phyloP scores from a whole-genome alignment of 2,888 invertebrate genomes.

The Creontiades dilutus region DNA sequence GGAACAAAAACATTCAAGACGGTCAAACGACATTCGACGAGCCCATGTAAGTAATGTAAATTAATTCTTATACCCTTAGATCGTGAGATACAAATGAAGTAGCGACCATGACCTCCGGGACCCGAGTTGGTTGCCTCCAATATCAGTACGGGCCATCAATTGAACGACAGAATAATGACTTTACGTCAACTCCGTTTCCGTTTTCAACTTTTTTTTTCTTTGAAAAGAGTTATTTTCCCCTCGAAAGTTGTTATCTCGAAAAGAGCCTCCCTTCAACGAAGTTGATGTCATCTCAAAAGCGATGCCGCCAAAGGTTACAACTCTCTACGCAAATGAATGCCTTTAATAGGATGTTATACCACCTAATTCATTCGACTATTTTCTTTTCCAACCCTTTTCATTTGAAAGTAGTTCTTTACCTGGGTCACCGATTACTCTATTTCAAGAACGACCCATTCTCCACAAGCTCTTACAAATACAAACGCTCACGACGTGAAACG shows the following conservation, averaged over 20 bases:
- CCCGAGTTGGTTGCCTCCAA: background rate
- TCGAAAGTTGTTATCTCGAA: constrained; percentile 10
- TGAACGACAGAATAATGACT: background rate
- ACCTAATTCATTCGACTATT: background rate
- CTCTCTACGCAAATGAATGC: background rate
- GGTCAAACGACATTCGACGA: background rate
- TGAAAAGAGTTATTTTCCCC: background rate
- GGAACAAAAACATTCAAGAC: constrained; percentile 4
- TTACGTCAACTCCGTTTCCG: constrained; percentile 15
- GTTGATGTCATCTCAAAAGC: constrained; percentile 22
- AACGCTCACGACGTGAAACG: no score
- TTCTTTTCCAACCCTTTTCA: background rate
- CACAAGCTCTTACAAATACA: no score
- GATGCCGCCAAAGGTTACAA: constrained; percentile 25
- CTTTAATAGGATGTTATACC: background rate
- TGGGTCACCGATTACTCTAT: background rate
- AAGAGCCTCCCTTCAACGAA: background rate
- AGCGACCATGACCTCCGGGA: constrained; percentile 14
- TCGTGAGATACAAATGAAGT: constrained; percentile 25
- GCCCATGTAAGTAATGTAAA: constrained; percentile 24
- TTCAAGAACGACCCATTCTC: no score
- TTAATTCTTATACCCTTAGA: constrained; percentile 40
- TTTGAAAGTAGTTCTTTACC: background rate
- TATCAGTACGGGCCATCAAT: background rate
- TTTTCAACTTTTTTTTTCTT: background rate